These are phyloP conservation scores for Larimichthys crocea DNA, from an alignment of 2,113 vertebrate genomes.

Conservation along the genomic window DNA sequence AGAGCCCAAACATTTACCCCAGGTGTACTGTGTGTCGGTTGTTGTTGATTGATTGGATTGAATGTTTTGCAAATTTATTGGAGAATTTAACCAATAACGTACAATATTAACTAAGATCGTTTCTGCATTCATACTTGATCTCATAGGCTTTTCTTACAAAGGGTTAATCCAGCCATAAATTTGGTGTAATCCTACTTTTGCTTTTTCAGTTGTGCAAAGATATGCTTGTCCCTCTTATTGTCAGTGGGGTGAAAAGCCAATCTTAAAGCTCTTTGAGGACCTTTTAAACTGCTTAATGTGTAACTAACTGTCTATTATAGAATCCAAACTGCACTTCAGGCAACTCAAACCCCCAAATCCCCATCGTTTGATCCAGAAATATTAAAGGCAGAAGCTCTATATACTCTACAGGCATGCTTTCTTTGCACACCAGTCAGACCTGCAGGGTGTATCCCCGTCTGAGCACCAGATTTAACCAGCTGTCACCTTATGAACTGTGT, in stretches of 20 bases:
- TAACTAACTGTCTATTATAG: neutral
- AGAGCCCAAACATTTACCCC: too few species aligned
- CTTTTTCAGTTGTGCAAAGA: neutral
- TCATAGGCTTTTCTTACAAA: neutral
- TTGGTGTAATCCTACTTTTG: neutral
- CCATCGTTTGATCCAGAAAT: neutral
- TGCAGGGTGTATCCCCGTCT: constrained; percentile 10
- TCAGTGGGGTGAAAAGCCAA: neutral
- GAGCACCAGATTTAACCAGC: constrained; percentile 51
- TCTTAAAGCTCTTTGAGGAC: neutral
- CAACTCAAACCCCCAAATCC: neutral
- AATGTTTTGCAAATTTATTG: neutral
- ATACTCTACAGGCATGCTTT: neutral
- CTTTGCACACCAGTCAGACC: neutral
- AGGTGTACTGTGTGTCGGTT: too few species aligned
- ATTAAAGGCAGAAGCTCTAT: neutral
- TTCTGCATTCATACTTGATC: neutral
- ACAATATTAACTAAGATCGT: neutral
- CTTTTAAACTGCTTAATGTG: neutral
- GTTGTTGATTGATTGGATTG: neutral
- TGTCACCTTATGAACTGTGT: constrained; percentile 52
- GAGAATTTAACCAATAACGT: neutral
- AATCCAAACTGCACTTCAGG: neutral
- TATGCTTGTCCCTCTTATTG: neutral
- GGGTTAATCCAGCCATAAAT: neutral